A percentile compares a stretch with the other conserved stretches of the same genome.
Conservation (phyloP, 2,797 vertebrate species). For the Chelon auratus region DNA sequence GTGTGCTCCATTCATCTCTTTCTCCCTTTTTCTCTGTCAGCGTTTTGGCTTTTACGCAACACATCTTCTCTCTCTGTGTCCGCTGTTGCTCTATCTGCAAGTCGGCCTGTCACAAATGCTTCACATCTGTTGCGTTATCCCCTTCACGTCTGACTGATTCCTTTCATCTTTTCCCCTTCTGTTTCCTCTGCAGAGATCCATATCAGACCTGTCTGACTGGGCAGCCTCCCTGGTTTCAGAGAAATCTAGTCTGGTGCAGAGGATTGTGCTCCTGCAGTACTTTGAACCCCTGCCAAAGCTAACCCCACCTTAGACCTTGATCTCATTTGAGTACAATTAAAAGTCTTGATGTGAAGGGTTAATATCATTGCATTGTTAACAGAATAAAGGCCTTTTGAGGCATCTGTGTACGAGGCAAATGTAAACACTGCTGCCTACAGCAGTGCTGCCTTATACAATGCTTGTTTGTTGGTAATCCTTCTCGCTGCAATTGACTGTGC, state of each 20-base stretch:
- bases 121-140: constrained; percentile 13
- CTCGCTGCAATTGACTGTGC: background rate
- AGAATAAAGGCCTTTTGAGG: constrained; percentile 45
- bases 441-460: constrained; percentile 12
- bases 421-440: constrained; percentile 5
- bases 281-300: constrained; percentile 42
- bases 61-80: constrained; percentile 2
- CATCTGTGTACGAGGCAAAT: constrained; percentile 30
- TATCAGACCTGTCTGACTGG: constrained; percentile 22
- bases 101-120: background rate
- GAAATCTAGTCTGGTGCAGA: constrained; percentile 20
- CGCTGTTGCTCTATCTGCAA: constrained; percentile 16
- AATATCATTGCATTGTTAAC: constrained; percentile 35
- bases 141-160: constrained; percentile 25
- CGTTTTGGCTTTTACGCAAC: constrained; percentile 14
- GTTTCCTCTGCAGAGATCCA: constrained; percentile 11
- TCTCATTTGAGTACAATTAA: constrained; percentile 34
- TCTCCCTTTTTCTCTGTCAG: background rate
- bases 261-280: background rate
- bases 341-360: constrained; percentile 33
- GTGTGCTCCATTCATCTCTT: constrained; percentile 22
- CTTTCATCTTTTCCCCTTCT: constrained; percentile 26
- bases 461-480: constrained; percentile 20
- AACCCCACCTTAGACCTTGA: constrained; percentile 31
- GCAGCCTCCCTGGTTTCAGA: constrained; percentile 40